Base-by-base conservation (phyloP, 1,140 invertebrate genomes). In the Caenorhabditis inopinata region DNA sequence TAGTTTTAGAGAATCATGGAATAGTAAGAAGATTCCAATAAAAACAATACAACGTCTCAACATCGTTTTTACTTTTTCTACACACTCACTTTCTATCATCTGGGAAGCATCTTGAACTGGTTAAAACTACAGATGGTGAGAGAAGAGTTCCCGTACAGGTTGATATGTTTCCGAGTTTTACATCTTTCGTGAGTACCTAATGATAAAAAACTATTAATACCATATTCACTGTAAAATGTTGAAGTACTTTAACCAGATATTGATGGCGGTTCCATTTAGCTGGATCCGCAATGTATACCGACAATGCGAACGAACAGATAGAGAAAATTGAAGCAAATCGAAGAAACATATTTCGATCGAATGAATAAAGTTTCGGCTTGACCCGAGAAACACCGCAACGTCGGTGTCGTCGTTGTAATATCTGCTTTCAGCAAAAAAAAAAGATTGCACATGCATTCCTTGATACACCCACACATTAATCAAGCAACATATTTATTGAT, bases 381-480 rank as follows among this genome's bases (percentile, higher is more conserved):
- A 21, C 1, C n/a, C 32, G 16, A 42, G 6, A 1, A 21, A 18
- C 32, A 16, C 23, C 25, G 23, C n/a, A 42, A 21, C n/a, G n/a
- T 18, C 23, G 6, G 23, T 12, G n/a, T 18, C 23, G 6, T 29
- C 21, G 32, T 38, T 68, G 32, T 42, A 42, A 42, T 68, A 42
- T 68, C 58, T 32, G 58, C 58, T 68, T 68, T 68, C 58, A 68
- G 58, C n/a, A 68, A 68, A 68, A 62, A 35, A 35, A 38, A 42
- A 48, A 21, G 21, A 25, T 27, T 51, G 53, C 53, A 38, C 29
- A 68, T 68, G 58, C 58, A 68, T 68, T 68, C 58, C 32, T 42
- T 38, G n/a, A 38, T 12, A 68, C 58, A 68, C 58, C 58, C 58
- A 38, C 58, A 68, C 58, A 68, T 68, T 32, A 68, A 68, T 35